A percentile compares a stretch with the other conserved stretches of the same genome.
These are phyloP conservation scores for Galbula dea DNA, from an alignment of 2,113 vertebrate genomes.

Conservation along the genomic window DNA sequence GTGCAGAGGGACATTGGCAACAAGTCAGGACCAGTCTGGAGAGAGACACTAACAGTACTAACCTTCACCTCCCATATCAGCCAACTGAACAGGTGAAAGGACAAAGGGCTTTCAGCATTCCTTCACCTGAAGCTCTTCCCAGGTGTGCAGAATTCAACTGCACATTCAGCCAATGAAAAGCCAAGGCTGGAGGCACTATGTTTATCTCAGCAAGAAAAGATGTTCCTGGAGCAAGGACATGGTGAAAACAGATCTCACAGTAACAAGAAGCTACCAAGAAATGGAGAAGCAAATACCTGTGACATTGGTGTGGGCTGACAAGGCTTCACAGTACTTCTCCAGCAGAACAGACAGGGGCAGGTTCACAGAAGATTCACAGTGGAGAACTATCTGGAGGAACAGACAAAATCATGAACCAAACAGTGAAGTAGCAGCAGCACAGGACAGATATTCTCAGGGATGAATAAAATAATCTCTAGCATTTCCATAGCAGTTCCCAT, in stretches of 20 bases:
- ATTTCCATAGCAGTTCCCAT: neutral
- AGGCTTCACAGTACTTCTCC: constrained; percentile 71
- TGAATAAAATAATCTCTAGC: neutral
- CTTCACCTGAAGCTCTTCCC: neutral
- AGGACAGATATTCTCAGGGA: neutral
- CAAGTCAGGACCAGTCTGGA: neutral
- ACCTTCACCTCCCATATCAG: neutral
- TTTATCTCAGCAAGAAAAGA: neutral
- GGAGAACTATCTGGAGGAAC: constrained; percentile 55
- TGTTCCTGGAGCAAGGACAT: neutral
- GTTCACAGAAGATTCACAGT: constrained; percentile 58
- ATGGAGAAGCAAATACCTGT: constrained; percentile 65
- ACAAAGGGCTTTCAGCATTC: neutral
- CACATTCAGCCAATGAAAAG: neutral
- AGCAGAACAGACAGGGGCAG: constrained; percentile 62
- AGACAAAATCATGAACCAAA: neutral
- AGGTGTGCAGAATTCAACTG: neutral
- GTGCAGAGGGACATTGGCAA: neutral
- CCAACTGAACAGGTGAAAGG: neutral
- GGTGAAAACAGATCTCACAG: constrained; percentile 23
- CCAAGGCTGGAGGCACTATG: neutral
- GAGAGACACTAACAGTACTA: neutral
- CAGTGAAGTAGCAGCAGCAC: neutral
- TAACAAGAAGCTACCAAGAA: constrained; percentile 6
- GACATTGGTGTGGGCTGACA: constrained; percentile 64